phyloP scores from a whole-genome alignment of 23 tunicate genomes.

The Halocynthia roretzi region DNA sequence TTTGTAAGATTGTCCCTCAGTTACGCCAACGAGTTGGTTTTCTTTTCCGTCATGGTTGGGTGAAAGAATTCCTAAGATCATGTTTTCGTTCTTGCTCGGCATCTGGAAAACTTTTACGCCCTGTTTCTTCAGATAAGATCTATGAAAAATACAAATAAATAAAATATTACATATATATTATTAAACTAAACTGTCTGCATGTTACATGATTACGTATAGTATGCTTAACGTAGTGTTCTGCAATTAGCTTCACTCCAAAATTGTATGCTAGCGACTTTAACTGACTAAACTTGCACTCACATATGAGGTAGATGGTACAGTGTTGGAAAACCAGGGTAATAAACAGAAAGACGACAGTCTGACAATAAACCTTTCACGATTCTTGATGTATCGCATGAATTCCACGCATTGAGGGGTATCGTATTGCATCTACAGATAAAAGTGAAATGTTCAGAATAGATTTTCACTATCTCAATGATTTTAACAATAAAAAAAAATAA shows the following conservation, averaged over 20 bases:
- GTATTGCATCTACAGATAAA: slow-evolving; percentile 29
- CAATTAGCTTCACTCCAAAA: no score
- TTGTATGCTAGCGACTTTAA: not conserved
- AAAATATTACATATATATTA: not conserved
- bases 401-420: slow-evolving; percentile 46
- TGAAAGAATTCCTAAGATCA: slow-evolving; percentile 42
- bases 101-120: slow-evolving; percentile 85
- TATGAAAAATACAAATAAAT: not conserved
- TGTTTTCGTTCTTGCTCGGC: slow-evolving; percentile 69
- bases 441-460: not conserved
- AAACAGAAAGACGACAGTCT: slow-evolving; percentile 63
- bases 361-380: slow-evolving; percentile 68
- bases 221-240: no score
- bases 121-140: slow-evolving; percentile 49
- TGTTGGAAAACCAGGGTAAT: slow-evolving; percentile 88
- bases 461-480: not conserved
- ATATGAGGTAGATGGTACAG: slow-evolving; percentile 83
- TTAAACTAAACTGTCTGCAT: not conserved
- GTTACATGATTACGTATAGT: not conserved
- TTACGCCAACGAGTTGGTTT: not conserved
- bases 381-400: slow-evolving; percentile 12
- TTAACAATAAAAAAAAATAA: not conserved
- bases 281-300: slow-evolving; percentile 16
- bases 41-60: not conserved
- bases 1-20: slow-evolving; percentile 4